Conservation (phyloP, 2,888 invertebrate species). For the Dolomedes plantarius region DNA sequence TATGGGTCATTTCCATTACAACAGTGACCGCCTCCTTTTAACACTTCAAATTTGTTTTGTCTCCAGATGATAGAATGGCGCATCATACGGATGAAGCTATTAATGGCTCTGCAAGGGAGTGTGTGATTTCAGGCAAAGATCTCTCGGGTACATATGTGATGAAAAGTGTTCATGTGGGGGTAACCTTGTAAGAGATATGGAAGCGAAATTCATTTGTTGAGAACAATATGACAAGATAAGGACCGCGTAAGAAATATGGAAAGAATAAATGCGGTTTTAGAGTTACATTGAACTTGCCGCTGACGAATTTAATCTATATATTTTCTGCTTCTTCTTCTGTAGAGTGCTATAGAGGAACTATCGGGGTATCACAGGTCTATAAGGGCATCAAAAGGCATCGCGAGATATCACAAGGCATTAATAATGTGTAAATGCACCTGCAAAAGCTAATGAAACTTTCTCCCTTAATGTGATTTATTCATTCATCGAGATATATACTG, state of each 20-base stretch:
- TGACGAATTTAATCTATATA: not conserved
- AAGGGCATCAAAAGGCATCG: no score
- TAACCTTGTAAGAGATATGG: not conserved
- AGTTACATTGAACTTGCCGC: not conserved
- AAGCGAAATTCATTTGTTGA: not conserved
- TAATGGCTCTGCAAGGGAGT: constrained; percentile 32
- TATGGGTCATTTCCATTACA: constrained; percentile 63
- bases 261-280: not conserved
- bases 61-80: constrained; percentile 29
- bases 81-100: constrained; percentile 24
- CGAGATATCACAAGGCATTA: no score
- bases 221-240: not conserved
- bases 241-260: not conserved
- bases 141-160: no score
- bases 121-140: not conserved
- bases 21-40: constrained; percentile 61
- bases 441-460: no score
- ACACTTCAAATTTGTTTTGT: constrained; percentile 52
- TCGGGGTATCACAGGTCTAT: no score
- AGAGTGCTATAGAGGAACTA: no score
- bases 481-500: no score
- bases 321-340: no score
- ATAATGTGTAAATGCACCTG: no score
- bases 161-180: not conserved
- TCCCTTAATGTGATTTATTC: no score